A percentile compares a stretch with the other conserved stretches of the same genome.
Conservation (phyloP, 2,888 invertebrate genomes). For the Sinopyrophorus schimmeli region DNA sequence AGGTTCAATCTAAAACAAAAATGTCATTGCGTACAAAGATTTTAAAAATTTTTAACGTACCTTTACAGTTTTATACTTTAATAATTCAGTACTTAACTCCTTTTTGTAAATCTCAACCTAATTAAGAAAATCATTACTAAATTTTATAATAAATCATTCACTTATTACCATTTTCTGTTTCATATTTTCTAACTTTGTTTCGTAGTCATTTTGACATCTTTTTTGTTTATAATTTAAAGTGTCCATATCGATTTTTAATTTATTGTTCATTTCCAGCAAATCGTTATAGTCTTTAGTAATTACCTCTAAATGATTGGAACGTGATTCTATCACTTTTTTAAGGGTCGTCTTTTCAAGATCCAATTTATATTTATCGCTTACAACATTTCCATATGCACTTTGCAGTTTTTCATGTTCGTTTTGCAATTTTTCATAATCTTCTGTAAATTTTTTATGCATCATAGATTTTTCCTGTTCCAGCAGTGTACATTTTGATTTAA, state of each 20-base stretch:
- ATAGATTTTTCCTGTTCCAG: slow-evolving; percentile 37
- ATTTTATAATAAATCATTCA: background rate
- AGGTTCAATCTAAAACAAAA: no score
- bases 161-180: slow-evolving; percentile 83
- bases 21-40: no score
- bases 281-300: slow-evolving; percentile 53
- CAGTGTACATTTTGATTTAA: slow-evolving; percentile 38
- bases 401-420: slow-evolving; percentile 41
- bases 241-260: slow-evolving; percentile 49
- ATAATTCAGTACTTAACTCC: slow-evolving; percentile 33
- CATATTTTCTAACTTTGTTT: slow-evolving; percentile 75
- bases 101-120: no score
- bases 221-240: slow-evolving; percentile 50
- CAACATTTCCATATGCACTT: slow-evolving; percentile 46
- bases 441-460: slow-evolving; percentile 19
- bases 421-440: slow-evolving; percentile 25
- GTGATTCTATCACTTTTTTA: slow-evolving; percentile 38
- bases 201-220: slow-evolving; percentile 66
- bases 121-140: no score
- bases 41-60: slow-evolving; percentile 1
- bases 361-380: slow-evolving; percentile 46
- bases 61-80: slow-evolving; percentile 43
- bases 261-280: slow-evolving; percentile 51
- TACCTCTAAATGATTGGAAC: slow-evolving; percentile 38
- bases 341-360: slow-evolving; percentile 47